Base-by-base conservation (phyloP, 2,113 vertebrate species). In the Nothocercus julius region DNA sequence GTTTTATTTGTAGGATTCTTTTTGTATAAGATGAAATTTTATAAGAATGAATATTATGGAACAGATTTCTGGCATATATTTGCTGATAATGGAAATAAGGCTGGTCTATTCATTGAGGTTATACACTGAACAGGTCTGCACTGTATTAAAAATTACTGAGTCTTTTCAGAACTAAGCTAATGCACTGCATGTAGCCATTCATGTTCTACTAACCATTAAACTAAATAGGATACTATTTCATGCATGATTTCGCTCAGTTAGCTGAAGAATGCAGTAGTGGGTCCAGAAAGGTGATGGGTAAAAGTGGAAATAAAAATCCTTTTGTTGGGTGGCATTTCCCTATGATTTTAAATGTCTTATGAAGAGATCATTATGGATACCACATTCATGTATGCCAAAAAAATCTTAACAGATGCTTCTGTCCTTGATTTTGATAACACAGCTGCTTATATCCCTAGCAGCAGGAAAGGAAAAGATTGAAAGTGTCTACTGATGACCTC, bases 141-240 rank as follows among this genome's bases (percentile, higher is more conserved):
- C 63, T 94, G 49, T 96, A 95, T 96, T 97, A 95, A 97, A 97
- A 97, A 97, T 95, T 90, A 97, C 82, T 47, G 86, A 75, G 66
- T 96, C 83, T 97, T 96, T 58, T 94, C 91, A 87, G 70, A 79
- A 78, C 25, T n/a, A 64, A 79, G 63, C 20, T 96, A 92, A 95
- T 89, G 47, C 74, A 93, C 81, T 95, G 75, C 88, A 91, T 87
- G 88, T 54, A 95, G 64, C 42, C 30, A 30, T 89, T 96, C 84
- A 87, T 82, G 70, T 95, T 96, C 90, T 87, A 68, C 63, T 96
- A 94, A 85, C 87, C 92, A 94, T 97, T 97, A 97, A 97, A 94
- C 95, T 96, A 95, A 97, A 97, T 81, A 95, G 87, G 95, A 94
- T 70, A 78, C 53, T 84, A 95, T 97, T 98, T 98, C 96, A 98